phyloP scores from a whole-genome alignment of 2,888 invertebrate species.

The Zhuqinia jingwanae region DNA sequence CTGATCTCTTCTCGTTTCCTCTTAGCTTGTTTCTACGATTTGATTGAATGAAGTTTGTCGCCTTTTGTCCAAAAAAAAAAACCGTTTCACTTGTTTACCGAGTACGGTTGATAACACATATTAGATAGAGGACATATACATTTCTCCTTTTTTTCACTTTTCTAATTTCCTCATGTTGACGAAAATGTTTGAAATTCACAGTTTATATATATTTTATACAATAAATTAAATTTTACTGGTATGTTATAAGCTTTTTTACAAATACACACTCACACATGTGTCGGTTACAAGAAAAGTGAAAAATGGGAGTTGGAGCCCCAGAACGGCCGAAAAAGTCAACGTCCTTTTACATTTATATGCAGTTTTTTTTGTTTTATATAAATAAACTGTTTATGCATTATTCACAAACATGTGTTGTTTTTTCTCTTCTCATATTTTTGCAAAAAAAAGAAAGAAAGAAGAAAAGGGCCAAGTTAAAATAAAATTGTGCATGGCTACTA shows the following conservation, averaged over 20 bases:
- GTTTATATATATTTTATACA: background rate
- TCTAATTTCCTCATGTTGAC: too few species aligned
- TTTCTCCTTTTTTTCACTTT: too few species aligned
- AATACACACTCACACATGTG: background rate
- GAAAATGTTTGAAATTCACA: too few species aligned
- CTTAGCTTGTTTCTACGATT: background rate
- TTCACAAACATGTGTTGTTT: conserved; percentile 33
- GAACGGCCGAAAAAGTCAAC: conserved; percentile 13
- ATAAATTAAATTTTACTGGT: too few species aligned
- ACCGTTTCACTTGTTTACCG: too few species aligned
- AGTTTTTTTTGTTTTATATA: background rate
- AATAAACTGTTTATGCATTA: conserved; percentile 14
- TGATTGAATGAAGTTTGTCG: background rate
- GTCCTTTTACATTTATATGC: conserved; percentile 2
- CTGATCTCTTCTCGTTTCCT: background rate
- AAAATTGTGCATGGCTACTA: conserved; percentile 2
- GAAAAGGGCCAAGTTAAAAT: background rate
- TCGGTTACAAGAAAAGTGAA: background rate
- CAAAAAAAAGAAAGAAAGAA: background rate
- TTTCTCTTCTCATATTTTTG: too few species aligned
- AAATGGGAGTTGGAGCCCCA: conserved; percentile 1
- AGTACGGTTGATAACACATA: too few species aligned
- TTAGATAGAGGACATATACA: too few species aligned
- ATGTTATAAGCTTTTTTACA: background rate
- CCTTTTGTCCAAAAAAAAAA: too few species aligned